These are phyloP conservation scores for Pantherophis alleghaniensis DNA, from an alignment of 2,797 vertebrate genomes.

Conservation along the genomic window DNA sequence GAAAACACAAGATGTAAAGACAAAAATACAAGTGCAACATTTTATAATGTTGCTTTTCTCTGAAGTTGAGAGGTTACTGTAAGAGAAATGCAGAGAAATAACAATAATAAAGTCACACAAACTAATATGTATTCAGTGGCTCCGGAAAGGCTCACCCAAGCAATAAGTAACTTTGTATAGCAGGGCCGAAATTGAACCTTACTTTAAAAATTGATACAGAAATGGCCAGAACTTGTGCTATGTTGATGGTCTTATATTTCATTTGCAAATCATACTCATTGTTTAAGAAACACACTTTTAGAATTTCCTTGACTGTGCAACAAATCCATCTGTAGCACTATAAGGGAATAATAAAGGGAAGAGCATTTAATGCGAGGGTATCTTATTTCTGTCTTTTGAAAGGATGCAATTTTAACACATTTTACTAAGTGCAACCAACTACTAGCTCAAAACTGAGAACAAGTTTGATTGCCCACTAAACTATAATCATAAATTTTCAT, in stretches of 20 bases:
- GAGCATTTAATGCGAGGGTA: neutral
- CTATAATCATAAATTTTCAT: neutral
- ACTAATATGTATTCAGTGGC: neutral
- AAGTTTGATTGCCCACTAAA: neutral
- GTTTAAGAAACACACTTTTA: neutral
- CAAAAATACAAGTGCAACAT: conserved; percentile 17
- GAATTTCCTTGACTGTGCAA: neutral
- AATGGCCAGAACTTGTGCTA: neutral
- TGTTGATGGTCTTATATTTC: neutral
- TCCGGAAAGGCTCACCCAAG: neutral
- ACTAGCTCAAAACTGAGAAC: neutral
- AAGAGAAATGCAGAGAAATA: neutral
- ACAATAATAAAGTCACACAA: neutral
- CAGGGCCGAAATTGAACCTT: neutral
- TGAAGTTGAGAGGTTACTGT: neutral
- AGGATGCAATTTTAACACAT: neutral
- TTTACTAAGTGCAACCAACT: neutral
- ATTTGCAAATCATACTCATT: neutral
- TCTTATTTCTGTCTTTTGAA: neutral
- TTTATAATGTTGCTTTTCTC: neutral
- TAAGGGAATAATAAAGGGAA: neutral
- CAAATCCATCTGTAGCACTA: neutral
- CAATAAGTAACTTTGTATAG: neutral
- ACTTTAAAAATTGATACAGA: neutral
- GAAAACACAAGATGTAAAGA: conserved; percentile 31